A percentile compares a stretch with the other conserved stretches of the same genome.
These are phyloP conservation scores for Nasonia oneida DNA, from an alignment of 2,888 invertebrate species.

Conservation along the genomic window DNA sequence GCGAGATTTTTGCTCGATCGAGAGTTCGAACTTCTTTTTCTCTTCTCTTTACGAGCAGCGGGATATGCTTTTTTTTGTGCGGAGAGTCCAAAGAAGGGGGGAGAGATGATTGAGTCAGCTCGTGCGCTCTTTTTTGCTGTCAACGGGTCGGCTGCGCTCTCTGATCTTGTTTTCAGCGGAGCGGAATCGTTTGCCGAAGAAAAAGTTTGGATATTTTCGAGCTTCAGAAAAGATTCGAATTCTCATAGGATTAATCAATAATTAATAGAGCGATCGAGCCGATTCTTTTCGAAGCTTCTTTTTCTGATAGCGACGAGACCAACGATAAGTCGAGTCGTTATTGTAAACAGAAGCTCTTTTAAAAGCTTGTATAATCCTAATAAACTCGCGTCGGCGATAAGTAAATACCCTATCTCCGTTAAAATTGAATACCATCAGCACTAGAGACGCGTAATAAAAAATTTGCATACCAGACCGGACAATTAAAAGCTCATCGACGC, in stretches of 20 bases:
- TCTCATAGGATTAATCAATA: no score
- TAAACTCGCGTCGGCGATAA: no score
- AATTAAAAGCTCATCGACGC: background rate
- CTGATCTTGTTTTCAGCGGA: background rate
- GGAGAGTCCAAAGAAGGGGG: background rate
- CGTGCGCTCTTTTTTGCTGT: background rate
- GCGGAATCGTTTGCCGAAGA: background rate
- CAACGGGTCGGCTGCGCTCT: background rate
- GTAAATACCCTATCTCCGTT: no score
- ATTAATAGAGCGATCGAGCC: no score
- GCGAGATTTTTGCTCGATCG: constrained; percentile 41
- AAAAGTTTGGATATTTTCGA: no score
- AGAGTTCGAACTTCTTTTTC: background rate
- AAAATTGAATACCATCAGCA: no score
- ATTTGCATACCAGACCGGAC: background rate
- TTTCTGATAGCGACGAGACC: no score
- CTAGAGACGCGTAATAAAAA: background rate
- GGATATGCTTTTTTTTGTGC: background rate
- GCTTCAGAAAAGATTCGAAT: no score
- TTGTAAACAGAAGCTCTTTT: no score
- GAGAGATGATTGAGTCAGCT: background rate
- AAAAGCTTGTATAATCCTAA: no score
- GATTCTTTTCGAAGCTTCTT: no score
- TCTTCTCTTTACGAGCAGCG: background rate
- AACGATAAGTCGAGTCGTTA: no score